phyloP scores from a whole-genome alignment of 2,797 vertebrate genomes.

The Esox lucius region DNA sequence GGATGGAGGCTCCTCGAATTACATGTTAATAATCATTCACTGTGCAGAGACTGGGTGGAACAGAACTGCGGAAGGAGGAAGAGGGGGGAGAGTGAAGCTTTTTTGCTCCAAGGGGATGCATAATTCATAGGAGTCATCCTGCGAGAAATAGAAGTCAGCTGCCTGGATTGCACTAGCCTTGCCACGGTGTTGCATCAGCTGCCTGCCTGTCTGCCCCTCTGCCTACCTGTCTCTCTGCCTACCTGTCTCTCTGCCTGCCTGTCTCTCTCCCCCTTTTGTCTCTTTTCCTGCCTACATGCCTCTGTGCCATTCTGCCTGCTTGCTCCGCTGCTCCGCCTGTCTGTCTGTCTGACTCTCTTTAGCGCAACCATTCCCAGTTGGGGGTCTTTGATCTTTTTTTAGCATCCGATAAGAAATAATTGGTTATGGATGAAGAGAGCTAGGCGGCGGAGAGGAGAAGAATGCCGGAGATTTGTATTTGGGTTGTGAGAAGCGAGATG shows the following conservation, averaged over 20 bases:
- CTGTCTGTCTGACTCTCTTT: not conserved
- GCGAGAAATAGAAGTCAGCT: not conserved
- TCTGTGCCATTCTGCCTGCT: conserved; percentile 6
- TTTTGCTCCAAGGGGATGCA: conserved; percentile 18
- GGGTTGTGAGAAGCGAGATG: conserved; percentile 11
- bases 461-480: conserved; percentile 15
- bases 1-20: not conserved
- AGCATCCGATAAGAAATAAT: conserved; percentile 71
- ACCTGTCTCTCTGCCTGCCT: not conserved
- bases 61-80: not conserved
- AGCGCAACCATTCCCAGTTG: conserved; percentile 26
- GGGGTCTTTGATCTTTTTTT: conserved; percentile 71
- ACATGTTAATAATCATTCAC: not conserved
- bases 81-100: not conserved
- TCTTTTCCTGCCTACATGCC: too few relatives aligned
- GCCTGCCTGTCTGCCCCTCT: not conserved
- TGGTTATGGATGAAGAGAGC: conserved; percentile 51
- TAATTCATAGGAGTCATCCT: conserved; percentile 20
- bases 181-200: conserved; percentile 8
- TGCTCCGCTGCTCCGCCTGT: not conserved
- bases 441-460: not conserved
- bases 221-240: not conserved
- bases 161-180: conserved; percentile 6
- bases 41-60: conserved; percentile 1
- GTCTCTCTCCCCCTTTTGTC: not conserved